A percentile compares a stretch with the other conserved stretches of the same genome.
These are phyloP conservation scores for Oryzias javanicus DNA, from an alignment of 2,113 vertebrate genomes.

Conservation along the genomic window DNA sequence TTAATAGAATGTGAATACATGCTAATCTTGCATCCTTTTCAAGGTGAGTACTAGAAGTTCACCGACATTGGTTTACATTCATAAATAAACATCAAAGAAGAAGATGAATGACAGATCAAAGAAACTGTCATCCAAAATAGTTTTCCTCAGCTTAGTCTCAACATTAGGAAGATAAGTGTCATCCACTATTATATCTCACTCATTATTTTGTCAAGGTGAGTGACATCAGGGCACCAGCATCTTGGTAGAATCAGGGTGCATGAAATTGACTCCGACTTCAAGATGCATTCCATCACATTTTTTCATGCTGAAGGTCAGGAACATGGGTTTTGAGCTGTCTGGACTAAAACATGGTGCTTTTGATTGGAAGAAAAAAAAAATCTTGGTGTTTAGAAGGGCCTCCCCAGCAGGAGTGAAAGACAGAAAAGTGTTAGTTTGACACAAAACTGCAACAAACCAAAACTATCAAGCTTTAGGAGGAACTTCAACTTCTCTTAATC, in stretches of 20 bases:
- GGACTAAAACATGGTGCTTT: not conserved
- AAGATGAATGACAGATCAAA: not conserved
- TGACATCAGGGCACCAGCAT: not conserved
- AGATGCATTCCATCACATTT: not conserved
- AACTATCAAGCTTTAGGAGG: not conserved
- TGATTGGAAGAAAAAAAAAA: not conserved
- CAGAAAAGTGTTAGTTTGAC: not conserved
- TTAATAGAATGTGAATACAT: too few relatives aligned
- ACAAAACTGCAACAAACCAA: not conserved
- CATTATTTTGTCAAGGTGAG: not conserved
- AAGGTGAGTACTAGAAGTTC: not conserved
- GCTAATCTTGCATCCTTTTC: not conserved
- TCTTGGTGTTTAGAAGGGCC: not conserved
- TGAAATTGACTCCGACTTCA: slow-evolving; percentile 3
- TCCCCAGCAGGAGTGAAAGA: not conserved
- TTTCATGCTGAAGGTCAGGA: slow-evolving; percentile 1
- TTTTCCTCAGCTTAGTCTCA: not conserved
- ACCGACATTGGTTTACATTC: not conserved
- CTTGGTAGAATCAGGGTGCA: not conserved
- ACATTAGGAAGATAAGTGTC: not conserved
- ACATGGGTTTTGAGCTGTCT: not conserved
- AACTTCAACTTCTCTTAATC: not conserved
- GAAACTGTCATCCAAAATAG: not conserved
- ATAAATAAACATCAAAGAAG: not conserved
- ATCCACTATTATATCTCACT: not conserved